Percentiles rank a stretch among this genome's conserved stretches.
Evolutionary conservation across 2,888 invertebrate species (phyloP).

Genomic region (Helicoverpa assulta): DNA sequence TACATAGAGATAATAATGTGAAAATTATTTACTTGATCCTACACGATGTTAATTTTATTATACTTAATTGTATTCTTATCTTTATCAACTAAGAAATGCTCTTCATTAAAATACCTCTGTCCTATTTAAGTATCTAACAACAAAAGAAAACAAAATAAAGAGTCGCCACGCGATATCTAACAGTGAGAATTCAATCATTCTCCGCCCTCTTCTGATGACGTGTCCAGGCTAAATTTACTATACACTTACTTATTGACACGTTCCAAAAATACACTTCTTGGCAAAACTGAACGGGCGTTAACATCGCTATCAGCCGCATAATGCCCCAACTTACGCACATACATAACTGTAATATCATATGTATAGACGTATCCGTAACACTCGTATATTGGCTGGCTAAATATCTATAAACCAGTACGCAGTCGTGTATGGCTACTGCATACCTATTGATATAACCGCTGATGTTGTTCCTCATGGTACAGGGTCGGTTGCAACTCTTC

Average conservation of each 20-base stretch:
- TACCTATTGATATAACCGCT: conserved; percentile 57
- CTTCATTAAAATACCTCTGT: conserved; percentile 60
- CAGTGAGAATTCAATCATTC: conserved; percentile 82
- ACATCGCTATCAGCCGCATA: conserved; percentile 88
- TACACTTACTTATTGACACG: conserved; percentile 90
- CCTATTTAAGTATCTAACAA: conserved; percentile 60
- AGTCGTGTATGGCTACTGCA: conserved; percentile 31
- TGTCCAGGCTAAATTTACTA: conserved; percentile 87
- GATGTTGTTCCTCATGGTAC: conserved; percentile 65
- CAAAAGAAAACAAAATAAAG: conserved; percentile 65
- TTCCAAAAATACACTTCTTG: conserved; percentile 89
- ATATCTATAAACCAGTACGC: conserved; percentile 32
- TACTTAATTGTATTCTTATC: conserved; percentile 3
- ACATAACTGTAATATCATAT: conserved; percentile 62
- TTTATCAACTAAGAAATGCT: conserved; percentile 24
- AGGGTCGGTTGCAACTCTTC: conserved; percentile 56
- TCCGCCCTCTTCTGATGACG: conserved; percentile 81
- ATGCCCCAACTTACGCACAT: conserved; percentile 79
- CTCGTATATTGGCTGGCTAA: conserved; percentile 57
- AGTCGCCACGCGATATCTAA: conserved; percentile 67
- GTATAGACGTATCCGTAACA: conserved; percentile 67
- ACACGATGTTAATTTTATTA: too few species aligned
- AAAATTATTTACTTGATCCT: too few species aligned
- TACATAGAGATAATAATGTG: too few species aligned
- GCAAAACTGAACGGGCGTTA: conserved; percentile 90